phyloP scores from a whole-genome alignment of 2,888 invertebrate species.

The Cordilura impudica region DNA sequence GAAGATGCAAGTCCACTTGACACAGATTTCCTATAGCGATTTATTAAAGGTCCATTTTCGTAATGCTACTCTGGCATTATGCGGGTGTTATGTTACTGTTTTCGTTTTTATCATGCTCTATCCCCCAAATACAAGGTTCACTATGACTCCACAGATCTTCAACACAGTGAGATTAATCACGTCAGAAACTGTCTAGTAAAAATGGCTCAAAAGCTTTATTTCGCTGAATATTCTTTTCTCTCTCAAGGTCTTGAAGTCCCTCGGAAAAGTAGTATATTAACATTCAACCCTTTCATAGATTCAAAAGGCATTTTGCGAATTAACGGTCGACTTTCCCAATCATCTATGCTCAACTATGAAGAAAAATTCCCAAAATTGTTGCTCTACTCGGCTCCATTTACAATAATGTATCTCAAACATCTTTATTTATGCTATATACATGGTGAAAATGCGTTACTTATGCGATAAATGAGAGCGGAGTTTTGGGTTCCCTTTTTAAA shows the following conservation, averaged over 20 bases:
- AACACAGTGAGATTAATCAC: neutral
- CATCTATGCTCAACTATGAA: no score
- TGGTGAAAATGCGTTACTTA: neutral
- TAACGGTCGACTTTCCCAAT: no score
- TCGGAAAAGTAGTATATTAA: neutral
- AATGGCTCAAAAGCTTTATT: no score
- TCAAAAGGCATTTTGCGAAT: no score
- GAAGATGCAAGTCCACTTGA: no score
- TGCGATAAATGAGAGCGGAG: neutral
- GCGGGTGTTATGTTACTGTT: neutral
- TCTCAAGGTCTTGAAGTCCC: neutral
- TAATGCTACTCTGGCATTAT: neutral
- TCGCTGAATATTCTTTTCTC: neutral
- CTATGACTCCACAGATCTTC: neutral
- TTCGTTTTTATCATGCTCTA: neutral
- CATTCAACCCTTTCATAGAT: conserved; percentile 20
- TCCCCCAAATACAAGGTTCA: neutral
- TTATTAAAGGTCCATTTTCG: no score
- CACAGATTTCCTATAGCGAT: no score
- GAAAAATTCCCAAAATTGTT: no score
- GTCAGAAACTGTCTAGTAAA: neutral
- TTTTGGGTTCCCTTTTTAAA: conserved; percentile 1
- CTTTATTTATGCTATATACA: neutral
- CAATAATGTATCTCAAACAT: neutral
- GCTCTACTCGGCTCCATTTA: neutral